Evolutionary conservation across 2,113 vertebrate species (phyloP).

Genomic region (Gymnarchus niloticus): DNA sequence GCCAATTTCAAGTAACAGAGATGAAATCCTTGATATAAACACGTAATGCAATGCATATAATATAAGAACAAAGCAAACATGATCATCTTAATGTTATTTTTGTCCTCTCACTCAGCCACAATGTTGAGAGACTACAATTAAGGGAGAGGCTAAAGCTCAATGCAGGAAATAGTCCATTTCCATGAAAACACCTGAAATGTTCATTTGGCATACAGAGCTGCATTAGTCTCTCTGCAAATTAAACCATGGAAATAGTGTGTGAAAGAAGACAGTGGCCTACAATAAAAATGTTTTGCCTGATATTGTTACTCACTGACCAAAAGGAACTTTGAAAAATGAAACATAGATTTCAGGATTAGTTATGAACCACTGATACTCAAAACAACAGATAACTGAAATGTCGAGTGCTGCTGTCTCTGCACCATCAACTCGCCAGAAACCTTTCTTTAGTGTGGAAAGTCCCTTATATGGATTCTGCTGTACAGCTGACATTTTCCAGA

Average conservation of each 20-base stretch:
- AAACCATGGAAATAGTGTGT: not conserved
- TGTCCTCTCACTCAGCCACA: not conserved
- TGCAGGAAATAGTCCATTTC: constrained; percentile 13
- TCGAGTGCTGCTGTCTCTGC: not conserved
- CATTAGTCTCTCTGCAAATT: not conserved
- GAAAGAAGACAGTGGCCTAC: not conserved
- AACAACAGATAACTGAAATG: not conserved
- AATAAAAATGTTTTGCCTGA: not conserved
- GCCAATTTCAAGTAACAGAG: not conserved
- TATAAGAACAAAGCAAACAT: not conserved
- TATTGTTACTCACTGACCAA: not conserved
- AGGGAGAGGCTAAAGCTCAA: constrained; percentile 4
- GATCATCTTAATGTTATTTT: constrained; percentile 6
- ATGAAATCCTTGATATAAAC: not conserved
- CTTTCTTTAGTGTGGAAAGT: not conserved
- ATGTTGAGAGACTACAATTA: constrained; percentile 4
- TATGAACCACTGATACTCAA: not conserved
- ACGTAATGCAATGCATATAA: not conserved
- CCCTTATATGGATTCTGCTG: not conserved
- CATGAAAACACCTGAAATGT: constrained; percentile 22
- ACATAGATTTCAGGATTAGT: not conserved
- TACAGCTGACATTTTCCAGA: not conserved
- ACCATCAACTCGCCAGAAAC: not conserved
- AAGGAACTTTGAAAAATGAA: not conserved
- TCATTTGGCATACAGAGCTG: constrained; percentile 4